Percentiles rank a stretch among this genome's conserved stretches.
Evolutionary conservation across 2,888 invertebrate species (phyloP).

Genomic region (Trachelus troglodyta): DNA sequence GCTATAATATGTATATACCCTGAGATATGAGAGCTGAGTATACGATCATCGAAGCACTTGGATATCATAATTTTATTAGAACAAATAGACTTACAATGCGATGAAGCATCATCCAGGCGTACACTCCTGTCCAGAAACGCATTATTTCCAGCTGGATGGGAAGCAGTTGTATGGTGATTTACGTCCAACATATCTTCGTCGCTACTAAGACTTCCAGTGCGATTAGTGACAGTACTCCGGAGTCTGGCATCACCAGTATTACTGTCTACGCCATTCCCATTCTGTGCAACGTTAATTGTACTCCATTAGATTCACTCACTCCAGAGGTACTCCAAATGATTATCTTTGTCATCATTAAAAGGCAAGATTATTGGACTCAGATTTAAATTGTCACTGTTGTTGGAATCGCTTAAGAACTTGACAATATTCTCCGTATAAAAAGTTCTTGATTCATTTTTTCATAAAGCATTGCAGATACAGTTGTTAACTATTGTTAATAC

Average conservation of each 20-base stretch:
- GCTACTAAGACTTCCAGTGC: slow-evolving; percentile 56
- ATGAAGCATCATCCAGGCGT: slow-evolving; percentile 61
- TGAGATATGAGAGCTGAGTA: neutral
- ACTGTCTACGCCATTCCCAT: slow-evolving; percentile 54
- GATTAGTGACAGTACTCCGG: slow-evolving; percentile 46
- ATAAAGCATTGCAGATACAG: neutral
- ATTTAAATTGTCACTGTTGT: neutral
- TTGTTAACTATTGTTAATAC: neutral
- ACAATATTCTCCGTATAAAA: neutral
- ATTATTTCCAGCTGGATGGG: slow-evolving; percentile 57
- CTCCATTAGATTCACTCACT: neutral
- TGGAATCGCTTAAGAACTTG: neutral
- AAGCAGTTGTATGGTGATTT: slow-evolving; percentile 49
- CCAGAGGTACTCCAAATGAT: neutral
- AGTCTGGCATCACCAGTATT: slow-evolving; percentile 55
- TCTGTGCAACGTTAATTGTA: slow-evolving; percentile 33
- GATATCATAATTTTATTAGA: neutral
- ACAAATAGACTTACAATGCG: slow-evolving; percentile 53
- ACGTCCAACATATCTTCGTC: slow-evolving; percentile 64
- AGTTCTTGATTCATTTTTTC: neutral
- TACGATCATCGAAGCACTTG: neutral
- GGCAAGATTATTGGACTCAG: neutral
- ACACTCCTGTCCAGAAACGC: slow-evolving; percentile 56
- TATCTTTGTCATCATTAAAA: neutral
- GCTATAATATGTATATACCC: neutral